A percentile compares a stretch with the other conserved stretches of the same genome.
phyloP scores from a whole-genome alignment of 2,888 invertebrate species.

The Syrista parreyssii region DNA sequence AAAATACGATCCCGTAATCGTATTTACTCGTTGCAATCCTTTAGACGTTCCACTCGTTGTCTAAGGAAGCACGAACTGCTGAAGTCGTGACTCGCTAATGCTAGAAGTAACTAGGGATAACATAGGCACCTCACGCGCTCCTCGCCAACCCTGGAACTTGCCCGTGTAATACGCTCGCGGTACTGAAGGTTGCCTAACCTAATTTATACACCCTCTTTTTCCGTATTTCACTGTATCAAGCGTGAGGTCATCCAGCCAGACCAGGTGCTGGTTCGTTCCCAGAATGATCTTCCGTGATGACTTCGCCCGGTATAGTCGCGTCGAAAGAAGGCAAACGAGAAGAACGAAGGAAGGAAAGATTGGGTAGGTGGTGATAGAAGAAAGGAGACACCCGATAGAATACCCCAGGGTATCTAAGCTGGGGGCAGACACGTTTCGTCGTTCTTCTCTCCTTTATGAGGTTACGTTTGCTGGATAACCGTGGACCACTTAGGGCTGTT shows the following conservation, averaged over 20 bases:
- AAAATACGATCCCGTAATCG: neutral
- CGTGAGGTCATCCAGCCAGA: too few relatives aligned
- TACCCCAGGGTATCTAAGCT: neutral
- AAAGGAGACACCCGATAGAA: neutral
- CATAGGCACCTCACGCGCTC: neutral
- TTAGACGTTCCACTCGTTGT: neutral
- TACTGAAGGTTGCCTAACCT: neutral
- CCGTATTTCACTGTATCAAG: neutral
- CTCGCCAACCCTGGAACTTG: neutral
- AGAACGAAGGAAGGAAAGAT: neutral
- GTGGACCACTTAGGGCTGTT: neutral
- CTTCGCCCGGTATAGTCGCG: neutral
- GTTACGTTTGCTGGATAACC: constrained; percentile 16
- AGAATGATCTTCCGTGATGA: neutral
- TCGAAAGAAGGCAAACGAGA: neutral
- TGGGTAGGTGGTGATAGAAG: neutral
- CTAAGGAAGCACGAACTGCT: neutral
- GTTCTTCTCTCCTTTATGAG: constrained; percentile 18
- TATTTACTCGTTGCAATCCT: neutral
- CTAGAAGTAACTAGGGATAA: neutral
- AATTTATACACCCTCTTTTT: neutral
- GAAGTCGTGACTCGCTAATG: neutral
- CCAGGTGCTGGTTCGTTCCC: too few relatives aligned
- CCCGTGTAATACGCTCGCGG: neutral
- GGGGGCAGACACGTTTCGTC: constrained; percentile 9